These are phyloP conservation scores for Noctua comes DNA, from an alignment of 2,888 invertebrate genomes.

Conservation along the genomic window DNA sequence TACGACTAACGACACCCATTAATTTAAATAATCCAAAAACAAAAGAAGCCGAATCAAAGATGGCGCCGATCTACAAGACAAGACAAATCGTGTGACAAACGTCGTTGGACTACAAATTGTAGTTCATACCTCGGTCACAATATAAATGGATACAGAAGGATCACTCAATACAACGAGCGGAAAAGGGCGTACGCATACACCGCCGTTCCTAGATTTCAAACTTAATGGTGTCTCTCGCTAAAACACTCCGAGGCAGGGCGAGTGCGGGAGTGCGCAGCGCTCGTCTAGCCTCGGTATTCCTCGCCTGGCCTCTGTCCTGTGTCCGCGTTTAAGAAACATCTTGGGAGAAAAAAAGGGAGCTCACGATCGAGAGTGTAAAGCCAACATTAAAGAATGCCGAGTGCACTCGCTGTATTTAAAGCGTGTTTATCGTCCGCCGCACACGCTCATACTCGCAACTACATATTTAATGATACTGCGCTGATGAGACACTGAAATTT, in stretches of 20 bases:
- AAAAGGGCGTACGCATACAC: not conserved
- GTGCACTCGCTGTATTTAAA: not conserved
- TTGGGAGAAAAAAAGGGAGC: not conserved
- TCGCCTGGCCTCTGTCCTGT: not conserved
- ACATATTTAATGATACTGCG: not conserved
- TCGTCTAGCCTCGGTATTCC: not conserved
- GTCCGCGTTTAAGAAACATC: not conserved
- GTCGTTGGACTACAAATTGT: conserved; percentile 37
- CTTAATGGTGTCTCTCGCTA: not conserved
- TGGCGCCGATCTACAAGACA: conserved; percentile 30
- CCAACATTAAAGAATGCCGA: no score
- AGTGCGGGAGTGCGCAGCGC: no score
- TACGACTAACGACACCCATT: not conserved
- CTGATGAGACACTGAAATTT: not conserved
- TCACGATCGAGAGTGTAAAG: no score
- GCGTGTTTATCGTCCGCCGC: no score
- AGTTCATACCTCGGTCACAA: conserved; percentile 3
- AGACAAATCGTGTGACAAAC: conserved; percentile 54
- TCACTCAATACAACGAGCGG: accelerated
- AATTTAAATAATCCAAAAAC: conserved; percentile 32
- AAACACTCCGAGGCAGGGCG: not conserved
- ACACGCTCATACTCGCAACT: no score
- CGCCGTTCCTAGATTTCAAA: not conserved
- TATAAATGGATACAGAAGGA: conserved; percentile 8
- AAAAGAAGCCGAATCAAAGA: conserved; percentile 23